Base-by-base conservation (phyloP, 2,888 invertebrate species). In the Eupithecia subumbrata region DNA sequence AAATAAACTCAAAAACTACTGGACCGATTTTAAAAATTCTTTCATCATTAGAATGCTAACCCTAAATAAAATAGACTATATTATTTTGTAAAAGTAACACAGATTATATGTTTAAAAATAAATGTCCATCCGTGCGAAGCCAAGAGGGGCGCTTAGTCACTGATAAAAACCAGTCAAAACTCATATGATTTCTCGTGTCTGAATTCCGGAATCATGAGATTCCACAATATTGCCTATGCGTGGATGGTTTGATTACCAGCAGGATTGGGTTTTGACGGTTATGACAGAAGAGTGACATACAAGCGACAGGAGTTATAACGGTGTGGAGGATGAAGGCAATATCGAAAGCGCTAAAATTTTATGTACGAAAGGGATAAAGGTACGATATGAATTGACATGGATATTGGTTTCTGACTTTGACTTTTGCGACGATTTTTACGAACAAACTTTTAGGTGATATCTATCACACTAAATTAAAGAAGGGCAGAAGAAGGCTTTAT, bases 281-380 rank as follows among this genome's bases (percentile, higher is more conserved):
- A 25, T 60, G 60, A 60, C 22, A 60, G 60, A 25, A 12, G 60
- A 60, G 60, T 60, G 60, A 60, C 60, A 25, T 60, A 60, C 60
- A 56, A 11, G 14, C 60, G 60, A 60, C 25, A 14, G 60, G 25
- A 60, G 60, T 60, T 22, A 60, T 60, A 60, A 25, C 12, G 25
- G 25, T 14, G 1, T 60, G 22, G 52, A n/a, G 56, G 8, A 7
- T 40, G 40, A 60, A 60, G 14, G 3, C 60, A 60, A 60, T 60
- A 60, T 60, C 25, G 25, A 25, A 60, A 60, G 25, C 25, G 60
- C 25, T 25, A 60, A 60, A 60, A 60, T 25, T 66, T 66, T 37
- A 66, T 37, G 66, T 66, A 66, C 37, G 66, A 66, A 66, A 66
- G 18, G 34, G 18, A 37, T 37, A 37, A 66, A 66, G n/a, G 22